These are phyloP conservation scores for Calonectris borealis DNA, from an alignment of 2,113 vertebrate genomes.

Conservation along the genomic window DNA sequence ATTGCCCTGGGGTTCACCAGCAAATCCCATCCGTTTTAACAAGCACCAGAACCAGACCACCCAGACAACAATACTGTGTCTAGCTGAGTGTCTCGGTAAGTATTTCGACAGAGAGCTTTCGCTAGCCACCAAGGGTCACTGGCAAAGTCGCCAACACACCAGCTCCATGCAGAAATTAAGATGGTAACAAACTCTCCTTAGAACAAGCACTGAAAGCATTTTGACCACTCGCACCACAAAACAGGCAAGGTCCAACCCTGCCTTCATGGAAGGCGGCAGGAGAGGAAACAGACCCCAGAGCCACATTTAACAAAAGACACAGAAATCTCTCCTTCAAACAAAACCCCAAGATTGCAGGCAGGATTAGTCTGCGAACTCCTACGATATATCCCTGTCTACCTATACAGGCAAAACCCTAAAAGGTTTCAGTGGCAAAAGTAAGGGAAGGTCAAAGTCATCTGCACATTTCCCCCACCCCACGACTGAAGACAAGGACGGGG, in stretches of 20 bases:
- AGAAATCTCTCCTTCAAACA: neutral
- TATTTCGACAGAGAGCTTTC: neutral
- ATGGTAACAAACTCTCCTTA: neutral
- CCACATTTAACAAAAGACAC: neutral
- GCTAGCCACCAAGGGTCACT: neutral
- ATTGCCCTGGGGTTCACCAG: neutral
- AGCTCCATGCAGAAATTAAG: neutral
- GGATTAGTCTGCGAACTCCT: neutral
- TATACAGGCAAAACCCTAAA: neutral
- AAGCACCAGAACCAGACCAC: neutral
- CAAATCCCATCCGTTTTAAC: neutral
- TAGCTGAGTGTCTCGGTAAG: neutral
- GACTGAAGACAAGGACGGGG: accelerated
- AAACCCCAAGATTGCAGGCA: neutral
- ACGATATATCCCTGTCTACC: neutral
- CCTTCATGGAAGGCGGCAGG: neutral
- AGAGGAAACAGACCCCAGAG: neutral
- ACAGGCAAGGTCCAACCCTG: neutral
- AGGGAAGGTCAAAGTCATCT: neutral
- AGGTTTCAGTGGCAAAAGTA: neutral
- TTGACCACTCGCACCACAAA: neutral
- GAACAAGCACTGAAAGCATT: neutral
- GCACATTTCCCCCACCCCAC: accelerated
- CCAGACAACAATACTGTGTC: neutral
- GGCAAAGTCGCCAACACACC: neutral